Conservation (phyloP, 2,888 invertebrate species). For the Eugnorisma glareosa region DNA sequence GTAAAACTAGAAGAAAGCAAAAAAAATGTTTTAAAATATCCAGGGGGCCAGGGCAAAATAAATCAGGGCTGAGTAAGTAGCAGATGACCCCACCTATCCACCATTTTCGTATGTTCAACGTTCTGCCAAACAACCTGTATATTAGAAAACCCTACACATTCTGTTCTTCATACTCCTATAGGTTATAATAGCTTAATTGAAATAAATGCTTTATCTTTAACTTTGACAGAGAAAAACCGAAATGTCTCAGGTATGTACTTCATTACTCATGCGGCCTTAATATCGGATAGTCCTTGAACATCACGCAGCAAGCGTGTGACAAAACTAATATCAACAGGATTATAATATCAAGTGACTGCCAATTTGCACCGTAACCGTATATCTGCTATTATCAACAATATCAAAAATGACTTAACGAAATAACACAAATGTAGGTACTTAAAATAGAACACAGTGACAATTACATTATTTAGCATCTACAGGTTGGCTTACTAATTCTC, state of each 20-base stretch:
- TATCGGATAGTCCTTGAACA: not conserved
- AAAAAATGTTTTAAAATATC: too few species aligned
- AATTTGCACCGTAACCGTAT: not conserved
- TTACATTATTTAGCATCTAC: slow-evolving; percentile 1
- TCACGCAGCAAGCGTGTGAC: slow-evolving; percentile 10
- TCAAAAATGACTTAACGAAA: slow-evolving; percentile 13
- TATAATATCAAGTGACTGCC: slow-evolving; percentile 26
- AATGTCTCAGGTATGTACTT: not conserved
- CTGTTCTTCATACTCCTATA: too few species aligned
- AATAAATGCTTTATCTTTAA: too few species aligned
- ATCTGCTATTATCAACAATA: slow-evolving; percentile 27
- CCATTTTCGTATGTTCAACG: too few species aligned
- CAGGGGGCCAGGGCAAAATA: too few species aligned
- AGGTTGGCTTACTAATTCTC: not conserved
- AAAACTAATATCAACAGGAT: slow-evolving; percentile 1
- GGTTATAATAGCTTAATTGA: too few species aligned
- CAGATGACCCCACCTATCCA: too few species aligned
- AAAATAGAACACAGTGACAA: slow-evolving; percentile 4
- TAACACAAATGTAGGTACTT: slow-evolving; percentile 5
- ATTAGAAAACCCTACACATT: too few species aligned
- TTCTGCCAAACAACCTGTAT: too few species aligned
- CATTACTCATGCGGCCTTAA: not conserved
- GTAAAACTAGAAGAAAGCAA: too few species aligned
- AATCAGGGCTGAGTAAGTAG: too few species aligned
- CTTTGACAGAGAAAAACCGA: not conserved